Evolutionary conservation across 2,888 invertebrate species (phyloP).

Genomic region (Plutella xylostella): DNA sequence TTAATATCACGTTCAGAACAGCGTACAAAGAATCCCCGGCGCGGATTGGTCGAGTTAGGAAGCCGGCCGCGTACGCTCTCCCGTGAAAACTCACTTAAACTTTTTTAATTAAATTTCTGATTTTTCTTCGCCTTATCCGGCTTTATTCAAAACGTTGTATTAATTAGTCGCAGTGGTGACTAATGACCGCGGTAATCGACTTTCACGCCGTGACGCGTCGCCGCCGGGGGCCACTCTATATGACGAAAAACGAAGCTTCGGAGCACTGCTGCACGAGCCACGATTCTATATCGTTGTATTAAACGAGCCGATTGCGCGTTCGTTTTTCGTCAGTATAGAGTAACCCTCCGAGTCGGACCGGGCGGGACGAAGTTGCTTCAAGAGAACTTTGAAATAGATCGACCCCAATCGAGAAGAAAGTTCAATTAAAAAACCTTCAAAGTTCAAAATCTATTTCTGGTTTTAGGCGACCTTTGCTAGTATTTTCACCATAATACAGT

Average conservation of each 20-base stretch:
- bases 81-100: constrained; percentile 68
- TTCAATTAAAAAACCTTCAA: too few relatives aligned
- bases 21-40: constrained; percentile 27
- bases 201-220: constrained; percentile 40
- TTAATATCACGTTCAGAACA: constrained; percentile 26
- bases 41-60: constrained; percentile 43
- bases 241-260: too few relatives aligned
- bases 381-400: constrained; percentile 1
- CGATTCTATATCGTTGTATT: too few relatives aligned
- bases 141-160: constrained; percentile 62
- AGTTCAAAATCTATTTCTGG: too few relatives aligned
- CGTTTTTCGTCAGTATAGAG: too few relatives aligned
- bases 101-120: constrained; percentile 68
- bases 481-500: too few relatives aligned
- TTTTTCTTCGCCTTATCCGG: constrained; percentile 45
- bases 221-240: constrained; percentile 4
- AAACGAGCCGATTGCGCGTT: too few relatives aligned
- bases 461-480: too few relatives aligned
- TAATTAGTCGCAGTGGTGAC: constrained; percentile 55
- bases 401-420: too few relatives aligned
- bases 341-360: too few relatives aligned
- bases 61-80: constrained; percentile 44
- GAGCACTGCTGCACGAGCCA: too few relatives aligned
- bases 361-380: too few relatives aligned
- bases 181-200: constrained; percentile 52